A percentile compares a stretch with the other conserved stretches of the same genome.
Evolutionary conservation across 2,888 invertebrate species (phyloP).

Genomic region (Monopis laevigella): DNA sequence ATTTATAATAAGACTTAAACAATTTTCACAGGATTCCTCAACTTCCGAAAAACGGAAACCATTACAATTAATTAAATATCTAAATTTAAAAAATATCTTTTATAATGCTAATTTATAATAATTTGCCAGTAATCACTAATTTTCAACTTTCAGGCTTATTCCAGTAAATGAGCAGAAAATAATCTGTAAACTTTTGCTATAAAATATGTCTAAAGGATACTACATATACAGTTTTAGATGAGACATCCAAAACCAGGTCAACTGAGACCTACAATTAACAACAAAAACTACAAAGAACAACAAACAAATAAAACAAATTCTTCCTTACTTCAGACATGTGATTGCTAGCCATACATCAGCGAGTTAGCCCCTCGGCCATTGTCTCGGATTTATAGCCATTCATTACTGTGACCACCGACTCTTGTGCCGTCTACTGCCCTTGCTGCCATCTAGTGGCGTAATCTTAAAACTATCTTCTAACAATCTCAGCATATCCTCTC

Average conservation of each 20-base stretch:
- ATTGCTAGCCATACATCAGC: slow-evolving; percentile 23
- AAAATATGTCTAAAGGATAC: too few relatives aligned
- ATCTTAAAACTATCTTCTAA: slow-evolving; percentile 30
- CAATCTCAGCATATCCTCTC: slow-evolving; percentile 39
- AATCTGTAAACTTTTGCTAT: too few relatives aligned
- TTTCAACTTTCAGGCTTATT: too few relatives aligned
- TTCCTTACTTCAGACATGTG: slow-evolving; percentile 19
- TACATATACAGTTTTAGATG: too few relatives aligned
- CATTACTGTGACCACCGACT: slow-evolving; percentile 12
- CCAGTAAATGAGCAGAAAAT: too few relatives aligned
- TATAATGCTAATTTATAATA: too few relatives aligned
- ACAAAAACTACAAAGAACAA: neutral
- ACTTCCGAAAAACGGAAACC: too few relatives aligned
- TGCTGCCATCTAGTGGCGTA: slow-evolving; percentile 18
- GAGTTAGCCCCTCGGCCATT: slow-evolving; percentile 3
- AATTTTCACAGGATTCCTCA: too few relatives aligned
- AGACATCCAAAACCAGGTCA: too few relatives aligned
- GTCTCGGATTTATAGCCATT: slow-evolving; percentile 10
- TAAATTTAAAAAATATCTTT: too few relatives aligned
- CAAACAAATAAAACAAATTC: slow-evolving; percentile 10
- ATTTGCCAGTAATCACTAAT: too few relatives aligned
- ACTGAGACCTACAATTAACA: neutral
- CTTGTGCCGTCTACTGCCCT: slow-evolving; percentile 10
- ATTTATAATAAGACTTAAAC: slow-evolving; percentile 4
- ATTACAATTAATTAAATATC: too few relatives aligned